phyloP scores from a whole-genome alignment of 2,113 vertebrate species.

The Coturnix japonica region DNA sequence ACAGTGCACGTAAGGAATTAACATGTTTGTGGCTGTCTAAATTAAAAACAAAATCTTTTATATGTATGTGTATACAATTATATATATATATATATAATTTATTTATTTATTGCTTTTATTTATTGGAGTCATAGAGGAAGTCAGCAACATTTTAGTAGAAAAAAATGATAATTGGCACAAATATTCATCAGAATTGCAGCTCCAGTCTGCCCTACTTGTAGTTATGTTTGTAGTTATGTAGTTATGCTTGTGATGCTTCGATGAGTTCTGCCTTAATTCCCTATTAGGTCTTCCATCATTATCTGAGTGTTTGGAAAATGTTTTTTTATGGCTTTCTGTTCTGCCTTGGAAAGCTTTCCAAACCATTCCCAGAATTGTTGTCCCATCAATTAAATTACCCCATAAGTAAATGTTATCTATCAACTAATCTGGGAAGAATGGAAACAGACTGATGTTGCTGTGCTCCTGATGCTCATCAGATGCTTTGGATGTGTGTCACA shows the following conservation, averaged over 20 bases:
- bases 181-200: conserved; percentile 41
- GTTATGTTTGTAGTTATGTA: conserved; percentile 18
- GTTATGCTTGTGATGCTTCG: conserved; percentile 47
- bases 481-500: not conserved
- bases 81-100: no score
- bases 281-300: conserved; percentile 51
- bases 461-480: not conserved
- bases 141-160: conserved; percentile 36
- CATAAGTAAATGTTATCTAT: not conserved
- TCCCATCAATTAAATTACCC: conserved; percentile 23
- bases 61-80: no score
- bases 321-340: conserved; percentile 10
- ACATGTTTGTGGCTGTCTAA: not conserved
- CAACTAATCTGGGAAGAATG: not conserved
- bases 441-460: not conserved
- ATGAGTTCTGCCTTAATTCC: conserved; percentile 64
- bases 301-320: conserved; percentile 59
- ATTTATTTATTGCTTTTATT: conserved; percentile 5
- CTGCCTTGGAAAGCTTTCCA: conserved; percentile 12
- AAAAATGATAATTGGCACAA: conserved; percentile 43
- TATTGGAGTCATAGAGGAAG: not conserved
- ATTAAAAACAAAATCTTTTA: not conserved
- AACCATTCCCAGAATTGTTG: conserved; percentile 15
- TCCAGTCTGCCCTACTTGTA: conserved; percentile 39
- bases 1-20: not conserved